A percentile compares a stretch with the other conserved stretches of the same genome.
These are phyloP conservation scores for Glyphotaelius pellucidus DNA, from an alignment of 2,888 invertebrate genomes.

Conservation along the genomic window DNA sequence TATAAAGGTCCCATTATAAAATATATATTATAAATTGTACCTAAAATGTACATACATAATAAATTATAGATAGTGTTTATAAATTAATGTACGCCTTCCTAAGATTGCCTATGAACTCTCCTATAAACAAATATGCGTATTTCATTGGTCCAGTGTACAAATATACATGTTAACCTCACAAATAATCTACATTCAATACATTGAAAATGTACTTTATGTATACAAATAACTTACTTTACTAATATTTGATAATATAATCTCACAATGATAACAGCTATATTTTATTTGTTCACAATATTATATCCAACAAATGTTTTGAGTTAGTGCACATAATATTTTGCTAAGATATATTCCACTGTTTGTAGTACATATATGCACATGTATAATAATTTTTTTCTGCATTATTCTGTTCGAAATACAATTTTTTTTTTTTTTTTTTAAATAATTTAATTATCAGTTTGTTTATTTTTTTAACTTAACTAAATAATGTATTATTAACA, in stretches of 20 bases:
- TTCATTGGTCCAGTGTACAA: conserved; percentile 56
- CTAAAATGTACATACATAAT: conserved; percentile 28
- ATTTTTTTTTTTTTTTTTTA: neutral
- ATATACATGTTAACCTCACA: conserved; percentile 20
- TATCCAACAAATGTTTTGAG: neutral
- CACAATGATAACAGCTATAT: neutral
- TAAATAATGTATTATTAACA: no score
- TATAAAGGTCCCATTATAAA: conserved; percentile 4
- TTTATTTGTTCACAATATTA: conserved; percentile 8
- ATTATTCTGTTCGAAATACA: neutral
- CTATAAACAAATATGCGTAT: conserved; percentile 55
- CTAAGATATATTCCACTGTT: neutral
- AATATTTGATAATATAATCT: neutral
- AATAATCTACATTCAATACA: neutral
- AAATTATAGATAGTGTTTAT: conserved; percentile 39
- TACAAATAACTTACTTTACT: neutral
- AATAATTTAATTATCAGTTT: neutral
- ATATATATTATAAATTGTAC: conserved; percentile 15
- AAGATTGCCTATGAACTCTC: conserved; percentile 54
- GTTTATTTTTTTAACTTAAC: neutral
- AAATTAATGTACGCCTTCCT: conserved; percentile 57
- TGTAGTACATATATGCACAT: neutral
- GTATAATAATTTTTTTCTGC: neutral
- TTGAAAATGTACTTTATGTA: neutral
- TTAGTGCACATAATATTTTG: neutral